These are phyloP conservation scores for Torymus auratus DNA, from an alignment of 2,888 invertebrate species.

Conservation along the genomic window DNA sequence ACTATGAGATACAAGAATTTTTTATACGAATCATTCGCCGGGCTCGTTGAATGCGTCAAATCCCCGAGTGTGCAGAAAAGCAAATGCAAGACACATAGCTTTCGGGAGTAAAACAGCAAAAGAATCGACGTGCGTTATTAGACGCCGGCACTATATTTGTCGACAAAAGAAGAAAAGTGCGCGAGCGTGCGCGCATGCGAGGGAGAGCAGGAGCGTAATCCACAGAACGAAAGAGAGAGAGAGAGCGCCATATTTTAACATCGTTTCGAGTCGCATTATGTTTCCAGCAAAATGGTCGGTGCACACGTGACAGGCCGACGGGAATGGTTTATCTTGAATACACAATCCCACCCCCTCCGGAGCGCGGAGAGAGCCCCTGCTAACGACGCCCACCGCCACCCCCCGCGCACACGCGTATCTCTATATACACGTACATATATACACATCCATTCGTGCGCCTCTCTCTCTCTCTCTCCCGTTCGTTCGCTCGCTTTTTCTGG, in stretches of 20 bases:
- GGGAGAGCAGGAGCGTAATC: neutral
- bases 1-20: no score
- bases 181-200: neutral
- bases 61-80: no score
- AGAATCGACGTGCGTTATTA: neutral
- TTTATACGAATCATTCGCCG: no score
- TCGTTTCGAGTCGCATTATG: slow-evolving; percentile 72
- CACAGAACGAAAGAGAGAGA: slow-evolving; percentile 38
- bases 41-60: no score
- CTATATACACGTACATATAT: slow-evolving; percentile 7
- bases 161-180: slow-evolving; percentile 8
- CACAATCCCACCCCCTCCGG: slow-evolving; percentile 68
- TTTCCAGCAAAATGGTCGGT: slow-evolving; percentile 74
- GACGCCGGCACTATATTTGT: neutral
- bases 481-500: slow-evolving; percentile 50
- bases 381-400: slow-evolving; percentile 70
- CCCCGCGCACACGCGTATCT: slow-evolving; percentile 47
- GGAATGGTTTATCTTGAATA: slow-evolving; percentile 74
- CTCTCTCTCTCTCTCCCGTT: slow-evolving; percentile 32
- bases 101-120: neutral
- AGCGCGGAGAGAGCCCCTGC: slow-evolving; percentile 62
- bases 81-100: neutral
- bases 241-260: slow-evolving; percentile 71
- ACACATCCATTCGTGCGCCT: neutral
- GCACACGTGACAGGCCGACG: slow-evolving; percentile 73